A percentile compares a stretch with the other conserved stretches of the same genome.
These are phyloP conservation scores for Urechis unicinctus DNA, from an alignment of 2,888 invertebrate genomes.

Conservation along the genomic window DNA sequence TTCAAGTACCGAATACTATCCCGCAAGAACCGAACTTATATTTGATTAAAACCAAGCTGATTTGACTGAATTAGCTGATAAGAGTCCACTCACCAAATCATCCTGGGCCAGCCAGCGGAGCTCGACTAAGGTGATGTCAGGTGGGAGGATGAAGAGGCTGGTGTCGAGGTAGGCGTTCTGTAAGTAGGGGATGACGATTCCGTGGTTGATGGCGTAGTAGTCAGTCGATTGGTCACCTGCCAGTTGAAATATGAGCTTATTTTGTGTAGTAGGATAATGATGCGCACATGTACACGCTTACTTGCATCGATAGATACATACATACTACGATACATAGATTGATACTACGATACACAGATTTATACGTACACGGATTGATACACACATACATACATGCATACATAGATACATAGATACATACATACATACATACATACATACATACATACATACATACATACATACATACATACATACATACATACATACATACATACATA, in stretches of 20 bases:
- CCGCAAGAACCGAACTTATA: too few relatives aligned
- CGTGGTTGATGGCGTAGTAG: slow-evolving; percentile 83
- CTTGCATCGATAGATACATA: not conserved
- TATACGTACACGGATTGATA: too few relatives aligned
- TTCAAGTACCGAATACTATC: too few relatives aligned
- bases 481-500: too few relatives aligned
- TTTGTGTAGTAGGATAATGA: not conserved
- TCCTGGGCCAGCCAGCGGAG: slow-evolving; percentile 50
- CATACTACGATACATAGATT: too few relatives aligned
- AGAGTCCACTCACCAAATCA: slow-evolving; percentile 32
- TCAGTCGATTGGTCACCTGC: slow-evolving; percentile 68
- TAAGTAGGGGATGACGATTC: slow-evolving; percentile 77
- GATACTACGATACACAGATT: too few relatives aligned
- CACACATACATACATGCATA: too few relatives aligned
- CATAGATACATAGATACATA: too few relatives aligned
- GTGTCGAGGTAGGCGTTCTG: slow-evolving; percentile 84
- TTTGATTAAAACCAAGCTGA: not conserved
- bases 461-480: too few relatives aligned
- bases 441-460: too few relatives aligned
- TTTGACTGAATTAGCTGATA: not conserved
- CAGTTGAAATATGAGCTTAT: slow-evolving; percentile 6
- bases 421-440: too few relatives aligned
- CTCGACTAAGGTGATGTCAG: slow-evolving; percentile 64
- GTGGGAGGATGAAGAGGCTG: slow-evolving; percentile 82
- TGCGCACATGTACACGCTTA: not conserved